These are phyloP conservation scores for Amniataba percoides DNA, from an alignment of 2,797 vertebrate genomes.

Conservation along the genomic window DNA sequence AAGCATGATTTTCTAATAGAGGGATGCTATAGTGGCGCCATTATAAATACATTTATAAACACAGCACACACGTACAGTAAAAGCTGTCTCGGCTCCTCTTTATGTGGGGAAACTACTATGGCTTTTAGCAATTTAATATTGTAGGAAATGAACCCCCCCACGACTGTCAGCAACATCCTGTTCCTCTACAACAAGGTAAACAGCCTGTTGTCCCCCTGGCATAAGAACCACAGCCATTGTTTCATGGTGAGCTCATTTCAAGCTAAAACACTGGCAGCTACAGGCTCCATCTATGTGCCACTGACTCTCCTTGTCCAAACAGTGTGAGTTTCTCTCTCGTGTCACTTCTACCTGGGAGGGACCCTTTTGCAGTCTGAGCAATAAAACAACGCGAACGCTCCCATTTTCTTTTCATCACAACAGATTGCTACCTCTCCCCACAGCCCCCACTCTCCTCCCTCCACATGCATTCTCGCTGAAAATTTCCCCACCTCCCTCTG, in stretches of 20 bases:
- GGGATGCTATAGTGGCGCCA: constrained; percentile 31
- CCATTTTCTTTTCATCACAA: constrained; percentile 65
- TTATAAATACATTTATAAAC: constrained; percentile 59
- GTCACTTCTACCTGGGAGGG: constrained; percentile 56
- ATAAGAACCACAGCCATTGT: constrained; percentile 55
- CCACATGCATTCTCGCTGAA: constrained; percentile 45
- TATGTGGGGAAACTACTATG: constrained; percentile 34
- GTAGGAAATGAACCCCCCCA: constrained; percentile 59
- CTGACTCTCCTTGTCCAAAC: constrained; percentile 61
- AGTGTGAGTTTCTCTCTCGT: constrained; percentile 46
- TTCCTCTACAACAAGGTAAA: constrained; percentile 71
- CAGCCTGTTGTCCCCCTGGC: constrained; percentile 68
- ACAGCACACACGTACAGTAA: constrained; percentile 33
- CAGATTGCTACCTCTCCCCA: constrained; percentile 55
- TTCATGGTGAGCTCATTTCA: constrained; percentile 64
- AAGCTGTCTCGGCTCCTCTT: constrained; percentile 25
- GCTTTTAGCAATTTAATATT: constrained; percentile 66
- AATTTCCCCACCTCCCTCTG: constrained; percentile 44
- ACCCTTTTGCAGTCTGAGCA: constrained; percentile 56
- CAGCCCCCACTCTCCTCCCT: constrained; percentile 25
- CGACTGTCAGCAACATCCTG: constrained; percentile 59
- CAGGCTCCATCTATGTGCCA: constrained; percentile 47
- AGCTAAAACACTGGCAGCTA: constrained; percentile 58
- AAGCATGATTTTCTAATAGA: constrained; percentile 50
- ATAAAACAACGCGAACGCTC: constrained; percentile 57